Base-by-base conservation (phyloP, 2,888 invertebrate genomes). In the Himalopsyche kuldschensis region DNA sequence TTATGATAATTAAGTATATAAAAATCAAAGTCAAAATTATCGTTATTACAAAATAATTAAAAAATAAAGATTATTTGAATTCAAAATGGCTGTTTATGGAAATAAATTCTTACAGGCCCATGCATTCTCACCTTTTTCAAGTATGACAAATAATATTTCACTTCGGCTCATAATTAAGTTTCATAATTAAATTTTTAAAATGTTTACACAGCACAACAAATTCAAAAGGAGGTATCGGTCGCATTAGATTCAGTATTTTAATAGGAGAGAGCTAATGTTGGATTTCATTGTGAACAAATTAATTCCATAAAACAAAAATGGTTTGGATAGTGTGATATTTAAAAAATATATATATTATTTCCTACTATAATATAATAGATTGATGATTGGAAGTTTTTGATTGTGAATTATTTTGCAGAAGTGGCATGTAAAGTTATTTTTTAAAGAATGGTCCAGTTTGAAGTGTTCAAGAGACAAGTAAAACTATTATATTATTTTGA, bases 171-270 rank as follows among this genome's bases (percentile, higher is more conserved):
- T 69, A 69, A 27, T 69, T 69, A 69, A 27, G 15, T 69, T 41
- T 15, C 15, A 41, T 69, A 30, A 27, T 11, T 11, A 20, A 55
- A 30, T 30, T 69, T 69, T 15, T 30, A 69, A 24, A 69, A 69
- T 69, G 27, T 69, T 69, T 69, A 69, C 27, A 27, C 69, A 69
- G 69, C 27, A 20, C 24, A 55, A 69, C 69, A 69, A 69, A 11
- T 69, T 69, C 69, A 69, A 69, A 69, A 69, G 69, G 69, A 69
- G 69, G 69, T 69, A 69, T 69, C 69, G 69, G 69, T 69, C 69
- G 24, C 3, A 15, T 27, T 10, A 30, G 27, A 27, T 27, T 69
- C 27, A 69, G 8, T 4, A 27, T 69, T 69, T 27, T 27, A 69
- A 69, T 27, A 3, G 41, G 41, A 69, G 69, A 69, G 15, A 69